Evolutionary conservation across 2,797 vertebrate genomes (phyloP).

Genomic region (Gadopsis marmoratus): DNA sequence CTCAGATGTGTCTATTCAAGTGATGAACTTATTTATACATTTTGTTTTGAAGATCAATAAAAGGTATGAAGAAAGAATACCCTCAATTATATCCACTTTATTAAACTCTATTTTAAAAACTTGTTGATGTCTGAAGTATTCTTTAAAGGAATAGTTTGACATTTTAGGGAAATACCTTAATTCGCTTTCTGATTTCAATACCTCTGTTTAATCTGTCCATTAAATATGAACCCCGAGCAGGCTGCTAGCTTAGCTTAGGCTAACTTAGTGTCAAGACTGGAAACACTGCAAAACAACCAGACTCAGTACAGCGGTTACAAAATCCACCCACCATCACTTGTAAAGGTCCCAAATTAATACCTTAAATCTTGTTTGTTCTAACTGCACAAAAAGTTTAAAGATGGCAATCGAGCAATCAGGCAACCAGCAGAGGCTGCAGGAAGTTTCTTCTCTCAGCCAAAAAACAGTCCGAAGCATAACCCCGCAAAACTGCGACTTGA

Average conservation of each 20-base stretch:
- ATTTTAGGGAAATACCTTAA: not conserved
- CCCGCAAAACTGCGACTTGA: not conserved
- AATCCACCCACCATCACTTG: not conserved
- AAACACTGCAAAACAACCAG: not conserved
- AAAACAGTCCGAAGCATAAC: not conserved
- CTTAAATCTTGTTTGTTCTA: not conserved
- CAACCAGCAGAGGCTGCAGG: not conserved
- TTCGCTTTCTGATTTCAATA: not conserved
- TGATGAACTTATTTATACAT: not conserved
- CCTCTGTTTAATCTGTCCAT: not conserved
- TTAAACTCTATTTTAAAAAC: too few species aligned
- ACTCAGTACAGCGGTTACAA: not conserved
- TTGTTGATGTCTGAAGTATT: not conserved
- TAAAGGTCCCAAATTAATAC: not conserved
- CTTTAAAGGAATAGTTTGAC: not conserved
- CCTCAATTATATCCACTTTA: not conserved
- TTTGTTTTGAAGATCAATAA: not conserved
- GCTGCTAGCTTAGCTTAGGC: constrained; percentile 7
- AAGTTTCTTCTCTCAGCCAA: constrained; percentile 1
- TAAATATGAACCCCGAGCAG: not conserved
- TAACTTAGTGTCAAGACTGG: too few species aligned
- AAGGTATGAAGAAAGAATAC: not conserved
- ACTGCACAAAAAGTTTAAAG: not conserved
- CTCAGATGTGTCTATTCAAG: not conserved
- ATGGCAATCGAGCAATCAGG: not conserved